Evolutionary conservation across 1,140 invertebrate genomes (phyloP).

Genomic region (Adelges cooleyi): DNA sequence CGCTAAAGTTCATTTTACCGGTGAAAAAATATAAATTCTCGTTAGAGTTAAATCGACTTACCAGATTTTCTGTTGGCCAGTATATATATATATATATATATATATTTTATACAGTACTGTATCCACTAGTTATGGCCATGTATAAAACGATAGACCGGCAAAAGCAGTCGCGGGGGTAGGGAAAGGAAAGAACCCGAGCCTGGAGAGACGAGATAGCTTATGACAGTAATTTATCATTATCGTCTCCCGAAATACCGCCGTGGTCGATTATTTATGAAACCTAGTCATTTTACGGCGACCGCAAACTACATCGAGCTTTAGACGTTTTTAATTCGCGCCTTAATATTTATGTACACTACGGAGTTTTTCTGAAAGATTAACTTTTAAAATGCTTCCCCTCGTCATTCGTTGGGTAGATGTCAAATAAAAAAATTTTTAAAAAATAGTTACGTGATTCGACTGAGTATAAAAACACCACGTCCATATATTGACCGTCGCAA

Average conservation of each 20-base stretch:
- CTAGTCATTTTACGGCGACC: not conserved
- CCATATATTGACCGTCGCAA: no score
- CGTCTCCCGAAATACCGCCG: not conserved
- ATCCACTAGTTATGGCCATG: not conserved
- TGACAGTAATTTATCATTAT: constrained; percentile 24
- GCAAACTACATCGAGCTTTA: not conserved
- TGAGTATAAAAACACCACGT: not conserved
- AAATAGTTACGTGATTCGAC: not conserved
- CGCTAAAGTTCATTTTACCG: not conserved
- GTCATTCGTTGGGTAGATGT: not conserved
- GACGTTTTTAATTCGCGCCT: not conserved
- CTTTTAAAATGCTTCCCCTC: not conserved
- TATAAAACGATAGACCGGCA: not conserved
- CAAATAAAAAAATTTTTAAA: not conserved
- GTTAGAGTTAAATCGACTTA: constrained; percentile 2
- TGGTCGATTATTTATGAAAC: constrained; percentile 13
- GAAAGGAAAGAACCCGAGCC: not conserved
- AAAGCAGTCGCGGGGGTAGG: no score
- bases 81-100: no score
- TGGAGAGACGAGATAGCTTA: constrained; percentile 15
- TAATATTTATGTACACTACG: not conserved
- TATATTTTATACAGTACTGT: no score
- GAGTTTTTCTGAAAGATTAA: constrained; percentile 1
- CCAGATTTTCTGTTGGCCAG: not conserved
- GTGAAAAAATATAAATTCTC: not conserved